Conservation (phyloP, 2,888 invertebrate species). For the Slavum lentiscoides region DNA sequence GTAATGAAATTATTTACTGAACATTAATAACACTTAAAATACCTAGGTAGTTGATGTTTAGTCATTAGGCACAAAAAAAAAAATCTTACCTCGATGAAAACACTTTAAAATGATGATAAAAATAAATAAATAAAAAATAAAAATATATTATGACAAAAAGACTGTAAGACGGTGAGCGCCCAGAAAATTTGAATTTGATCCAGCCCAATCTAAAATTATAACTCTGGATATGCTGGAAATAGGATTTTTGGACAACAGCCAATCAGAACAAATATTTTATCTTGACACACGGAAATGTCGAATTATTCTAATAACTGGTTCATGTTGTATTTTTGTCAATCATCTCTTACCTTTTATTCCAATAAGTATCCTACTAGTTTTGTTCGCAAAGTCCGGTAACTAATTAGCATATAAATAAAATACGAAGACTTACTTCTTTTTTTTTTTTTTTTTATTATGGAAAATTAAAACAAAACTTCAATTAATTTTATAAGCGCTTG, state of each 20-base stretch:
- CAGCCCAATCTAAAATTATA: slow-evolving; percentile 57
- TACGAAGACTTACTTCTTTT: slow-evolving; percentile 31
- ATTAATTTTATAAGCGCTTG: slow-evolving; percentile 23
- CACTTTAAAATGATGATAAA: slow-evolving; percentile 21
- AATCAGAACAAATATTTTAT: slow-evolving; percentile 54
- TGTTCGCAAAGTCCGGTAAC: not conserved
- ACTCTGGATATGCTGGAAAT: slow-evolving; percentile 56
- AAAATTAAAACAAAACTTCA: slow-evolving; percentile 35
- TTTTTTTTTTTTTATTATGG: slow-evolving; percentile 5
- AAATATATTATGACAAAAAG: not conserved
- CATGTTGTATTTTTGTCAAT: slow-evolving; percentile 16
- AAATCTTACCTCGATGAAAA: slow-evolving; percentile 43
- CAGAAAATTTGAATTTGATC: slow-evolving; percentile 55
- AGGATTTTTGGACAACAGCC: slow-evolving; percentile 54
- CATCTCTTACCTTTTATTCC: slow-evolving; percentile 28
- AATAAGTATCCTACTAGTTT: slow-evolving; percentile 4
- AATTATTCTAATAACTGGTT: slow-evolving; percentile 41
- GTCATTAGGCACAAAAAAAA: slow-evolving; percentile 6
- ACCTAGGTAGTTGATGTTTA: slow-evolving; percentile 2
- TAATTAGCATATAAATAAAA: not conserved
- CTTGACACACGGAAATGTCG: slow-evolving; percentile 34
- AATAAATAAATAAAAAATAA: slow-evolving; percentile 19
- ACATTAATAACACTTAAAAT: not conserved
- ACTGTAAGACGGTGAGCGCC: slow-evolving; percentile 16
- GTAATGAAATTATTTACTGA: slow-evolving; percentile 1